These are phyloP conservation scores for Cerceris rybyensis DNA, from an alignment of 2,888 invertebrate species.

Conservation along the genomic window DNA sequence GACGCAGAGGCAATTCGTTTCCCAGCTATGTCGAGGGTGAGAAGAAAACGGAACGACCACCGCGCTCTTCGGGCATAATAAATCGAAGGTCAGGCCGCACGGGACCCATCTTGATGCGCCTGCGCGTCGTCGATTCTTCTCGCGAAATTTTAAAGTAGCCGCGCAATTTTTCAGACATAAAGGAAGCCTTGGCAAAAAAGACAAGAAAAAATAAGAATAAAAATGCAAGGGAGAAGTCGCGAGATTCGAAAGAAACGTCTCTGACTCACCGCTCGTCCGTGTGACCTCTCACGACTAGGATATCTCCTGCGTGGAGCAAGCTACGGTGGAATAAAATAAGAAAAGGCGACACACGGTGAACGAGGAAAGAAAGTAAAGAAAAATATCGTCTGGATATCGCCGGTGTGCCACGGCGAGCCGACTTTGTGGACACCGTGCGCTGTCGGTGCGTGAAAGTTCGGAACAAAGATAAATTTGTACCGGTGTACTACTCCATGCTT, in stretches of 20 bases:
- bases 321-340: neutral
- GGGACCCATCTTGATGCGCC: conserved; percentile 33
- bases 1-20: conserved; percentile 2
- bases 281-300: conserved; percentile 27
- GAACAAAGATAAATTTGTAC: conserved; percentile 78
- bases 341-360: neutral
- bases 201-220: neutral
- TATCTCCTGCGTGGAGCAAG: neutral
- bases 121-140: conserved; percentile 38
- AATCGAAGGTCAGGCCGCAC: conserved; percentile 50
- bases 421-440: conserved; percentile 49
- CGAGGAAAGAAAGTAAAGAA: conserved; percentile 39
- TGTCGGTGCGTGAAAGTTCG: conserved; percentile 76
- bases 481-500: conserved; percentile 49
- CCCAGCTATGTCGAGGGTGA: conserved; percentile 3
- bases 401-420: conserved; percentile 45
- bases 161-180: conserved; percentile 47
- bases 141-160: conserved; percentile 45
- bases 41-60: conserved; percentile 35
- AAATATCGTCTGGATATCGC: conserved; percentile 54
- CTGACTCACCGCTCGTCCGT: conserved; percentile 22
- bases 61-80: conserved; percentile 45
- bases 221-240: neutral
- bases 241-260: neutral
- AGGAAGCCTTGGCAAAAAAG: neutral